A percentile compares a stretch with the other conserved stretches of the same genome.
Evolutionary conservation across 2,113 vertebrate species (phyloP).

Genomic region (Condylura cristata): DNA sequence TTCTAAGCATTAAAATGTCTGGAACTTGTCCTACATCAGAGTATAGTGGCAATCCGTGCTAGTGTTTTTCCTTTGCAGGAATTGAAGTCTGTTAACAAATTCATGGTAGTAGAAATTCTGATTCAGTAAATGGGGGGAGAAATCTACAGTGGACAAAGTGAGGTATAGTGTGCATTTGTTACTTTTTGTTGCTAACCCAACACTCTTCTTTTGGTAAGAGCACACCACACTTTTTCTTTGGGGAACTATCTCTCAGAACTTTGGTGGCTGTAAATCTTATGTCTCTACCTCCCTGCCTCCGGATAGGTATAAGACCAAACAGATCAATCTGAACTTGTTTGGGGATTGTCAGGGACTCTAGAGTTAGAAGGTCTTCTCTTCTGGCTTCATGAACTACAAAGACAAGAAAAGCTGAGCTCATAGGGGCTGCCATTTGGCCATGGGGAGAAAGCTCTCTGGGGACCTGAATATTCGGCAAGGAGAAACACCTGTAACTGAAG

Average conservation of each 20-base stretch:
- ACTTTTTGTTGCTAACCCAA: not conserved
- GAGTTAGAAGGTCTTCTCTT: not conserved
- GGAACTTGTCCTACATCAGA: not conserved
- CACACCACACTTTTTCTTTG: not conserved
- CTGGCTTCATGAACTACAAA: not conserved
- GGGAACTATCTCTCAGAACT: not conserved
- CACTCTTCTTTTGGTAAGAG: not conserved
- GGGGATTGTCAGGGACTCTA: not conserved
- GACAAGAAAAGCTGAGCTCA: not conserved
- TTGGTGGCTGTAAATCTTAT: not conserved
- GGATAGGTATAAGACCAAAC: not conserved
- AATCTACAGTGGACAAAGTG: not conserved
- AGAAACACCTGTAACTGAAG: not conserved
- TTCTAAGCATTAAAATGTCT: not conserved
- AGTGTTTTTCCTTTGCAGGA: not conserved
- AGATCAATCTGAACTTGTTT: not conserved
- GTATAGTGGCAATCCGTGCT: not conserved
- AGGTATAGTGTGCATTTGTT: not conserved
- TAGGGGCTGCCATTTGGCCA: not conserved
- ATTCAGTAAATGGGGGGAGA: slow-evolving; percentile 13
- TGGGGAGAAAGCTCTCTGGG: not conserved
- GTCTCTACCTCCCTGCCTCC: not conserved
- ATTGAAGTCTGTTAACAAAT: not conserved
- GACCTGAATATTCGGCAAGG: not conserved
- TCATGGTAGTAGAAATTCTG: slow-evolving; percentile 16